Conservation (phyloP, 2,888 invertebrate species). For the Calliphora vomitoria region DNA sequence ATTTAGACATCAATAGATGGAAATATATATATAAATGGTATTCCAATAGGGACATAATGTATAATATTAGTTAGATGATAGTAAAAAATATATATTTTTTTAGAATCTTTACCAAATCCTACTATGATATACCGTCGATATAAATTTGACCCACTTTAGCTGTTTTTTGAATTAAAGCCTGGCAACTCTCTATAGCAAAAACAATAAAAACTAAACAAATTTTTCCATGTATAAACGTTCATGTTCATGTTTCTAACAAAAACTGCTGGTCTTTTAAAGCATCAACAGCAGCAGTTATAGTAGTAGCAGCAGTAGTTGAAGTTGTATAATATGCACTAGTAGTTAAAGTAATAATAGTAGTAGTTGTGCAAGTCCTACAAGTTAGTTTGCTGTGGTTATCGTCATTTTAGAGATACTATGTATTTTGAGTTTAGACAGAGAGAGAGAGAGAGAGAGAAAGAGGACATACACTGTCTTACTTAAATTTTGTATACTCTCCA, state of each 20-base stretch:
- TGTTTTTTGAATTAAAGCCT: neutral
- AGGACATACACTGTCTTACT: neutral
- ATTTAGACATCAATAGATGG: no score
- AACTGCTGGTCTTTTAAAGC: neutral
- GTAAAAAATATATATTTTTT: no score
- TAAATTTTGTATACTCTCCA: neutral
- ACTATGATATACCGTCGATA: no score
- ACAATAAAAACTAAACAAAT: neutral
- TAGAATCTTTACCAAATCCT: no score
- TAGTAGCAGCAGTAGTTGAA: conserved; percentile 4
- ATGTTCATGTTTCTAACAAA: conserved; percentile 4
- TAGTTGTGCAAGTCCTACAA: conserved; percentile 17
- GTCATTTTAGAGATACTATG: conserved; percentile 15
- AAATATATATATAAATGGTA: no score
- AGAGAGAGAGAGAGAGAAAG: neutral
- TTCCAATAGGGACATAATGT: no score
- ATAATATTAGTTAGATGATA: no score
- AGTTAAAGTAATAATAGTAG: conserved; percentile 7
- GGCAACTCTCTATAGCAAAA: neutral
- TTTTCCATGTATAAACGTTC: neutral
- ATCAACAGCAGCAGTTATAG: neutral
- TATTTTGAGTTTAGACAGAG: conserved; percentile 4
- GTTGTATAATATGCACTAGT: neutral
- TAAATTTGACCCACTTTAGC: neutral
- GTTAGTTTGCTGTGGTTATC: conserved; percentile 17